Evolutionary conservation across 92 coral and sea anemone genomes (phyloP).

Genomic region (Bergia puertoricense): DNA sequence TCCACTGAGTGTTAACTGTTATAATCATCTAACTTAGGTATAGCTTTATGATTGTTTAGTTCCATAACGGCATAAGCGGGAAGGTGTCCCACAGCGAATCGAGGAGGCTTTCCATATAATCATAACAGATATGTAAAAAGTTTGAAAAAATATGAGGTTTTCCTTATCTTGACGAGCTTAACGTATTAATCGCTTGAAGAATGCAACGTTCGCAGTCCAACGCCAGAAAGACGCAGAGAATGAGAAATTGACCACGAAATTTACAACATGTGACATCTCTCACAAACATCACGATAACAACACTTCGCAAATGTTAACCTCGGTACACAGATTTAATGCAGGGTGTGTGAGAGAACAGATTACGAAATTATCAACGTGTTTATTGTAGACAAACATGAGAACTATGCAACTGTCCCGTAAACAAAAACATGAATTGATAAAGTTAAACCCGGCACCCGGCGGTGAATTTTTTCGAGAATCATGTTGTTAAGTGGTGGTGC

Average conservation of each 20-base stretch:
- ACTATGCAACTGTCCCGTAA: background rate
- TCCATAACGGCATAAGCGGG: background rate
- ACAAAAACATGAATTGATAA: background rate
- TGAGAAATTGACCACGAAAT: background rate
- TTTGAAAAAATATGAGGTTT: background rate
- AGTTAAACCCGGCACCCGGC: background rate
- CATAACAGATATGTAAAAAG: background rate
- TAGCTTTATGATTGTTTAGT: too few species aligned
- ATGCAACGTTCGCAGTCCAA: background rate
- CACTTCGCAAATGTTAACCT: background rate
- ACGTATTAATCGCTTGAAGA: background rate
- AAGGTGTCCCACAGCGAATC: background rate
- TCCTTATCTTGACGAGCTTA: background rate
- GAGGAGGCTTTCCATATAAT: background rate
- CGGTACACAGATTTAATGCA: background rate
- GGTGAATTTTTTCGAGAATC: background rate
- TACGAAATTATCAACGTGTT: constrained; percentile 15
- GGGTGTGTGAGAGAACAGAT: constrained; percentile 9
- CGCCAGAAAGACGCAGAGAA: background rate
- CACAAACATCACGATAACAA: background rate
- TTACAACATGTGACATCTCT: background rate
- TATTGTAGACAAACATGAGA: background rate
- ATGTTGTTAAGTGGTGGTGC: too few species aligned
- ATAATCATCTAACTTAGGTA: too few species aligned
- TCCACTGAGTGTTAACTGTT: too few species aligned